Percentiles rank a stretch among this genome's conserved stretches.
These are phyloP conservation scores for Taphrorychus bicolor DNA, from an alignment of 2,888 invertebrate species.

Conservation along the genomic window DNA sequence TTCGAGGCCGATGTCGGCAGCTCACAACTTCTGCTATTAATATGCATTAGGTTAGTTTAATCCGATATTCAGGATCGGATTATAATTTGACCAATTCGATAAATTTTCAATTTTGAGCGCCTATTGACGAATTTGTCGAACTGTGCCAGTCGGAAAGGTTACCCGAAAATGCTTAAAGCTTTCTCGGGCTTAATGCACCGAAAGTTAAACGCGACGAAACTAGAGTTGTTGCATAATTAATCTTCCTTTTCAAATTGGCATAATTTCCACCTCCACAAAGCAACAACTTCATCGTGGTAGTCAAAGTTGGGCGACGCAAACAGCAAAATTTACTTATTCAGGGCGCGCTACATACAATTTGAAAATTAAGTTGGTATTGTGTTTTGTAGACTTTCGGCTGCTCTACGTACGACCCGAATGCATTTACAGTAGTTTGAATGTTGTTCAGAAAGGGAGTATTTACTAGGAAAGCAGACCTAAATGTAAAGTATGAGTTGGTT, in stretches of 20 bases:
- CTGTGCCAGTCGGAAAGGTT: too few relatives aligned
- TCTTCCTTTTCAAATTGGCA: background rate
- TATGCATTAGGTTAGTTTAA: conserved; percentile 45
- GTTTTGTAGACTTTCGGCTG: background rate
- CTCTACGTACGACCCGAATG: background rate
- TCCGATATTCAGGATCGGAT: conserved; percentile 35
- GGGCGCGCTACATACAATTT: background rate
- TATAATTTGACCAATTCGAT: conserved; percentile 40
- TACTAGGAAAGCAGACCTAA: too few relatives aligned
- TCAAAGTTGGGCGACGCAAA: background rate
- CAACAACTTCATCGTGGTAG: too few relatives aligned
- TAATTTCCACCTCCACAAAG: background rate
- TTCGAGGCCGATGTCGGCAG: conserved; percentile 28
- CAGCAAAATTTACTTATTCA: background rate
- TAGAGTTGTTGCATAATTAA: background rate
- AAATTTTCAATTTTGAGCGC: conserved; percentile 35
- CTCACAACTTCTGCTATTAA: conserved; percentile 42
- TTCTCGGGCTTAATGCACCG: too few relatives aligned
- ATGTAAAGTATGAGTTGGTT: too few relatives aligned
- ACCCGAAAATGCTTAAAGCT: too few relatives aligned
- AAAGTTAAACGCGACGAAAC: background rate
- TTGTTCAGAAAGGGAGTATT: too few relatives aligned
- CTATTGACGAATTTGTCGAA: background rate
- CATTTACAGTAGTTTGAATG: background rate
- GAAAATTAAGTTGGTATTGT: background rate